Conservation (phyloP, 2,113 vertebrate species). For the Catharus minimus region DNA sequence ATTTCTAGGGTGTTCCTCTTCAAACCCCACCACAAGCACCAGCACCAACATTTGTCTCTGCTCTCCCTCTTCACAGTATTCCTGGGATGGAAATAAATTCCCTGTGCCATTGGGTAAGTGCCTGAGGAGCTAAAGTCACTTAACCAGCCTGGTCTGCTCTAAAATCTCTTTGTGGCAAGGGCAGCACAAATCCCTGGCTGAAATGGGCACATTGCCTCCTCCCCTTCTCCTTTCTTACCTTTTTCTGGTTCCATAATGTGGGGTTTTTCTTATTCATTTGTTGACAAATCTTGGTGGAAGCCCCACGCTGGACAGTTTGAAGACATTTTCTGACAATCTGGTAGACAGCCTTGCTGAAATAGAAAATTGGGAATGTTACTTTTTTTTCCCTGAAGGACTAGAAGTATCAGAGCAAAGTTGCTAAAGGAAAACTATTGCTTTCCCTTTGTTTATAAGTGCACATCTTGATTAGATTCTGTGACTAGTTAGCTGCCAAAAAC, state of each 20-base stretch:
- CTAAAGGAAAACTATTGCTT: not conserved
- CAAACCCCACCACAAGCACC: not conserved
- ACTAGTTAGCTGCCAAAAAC: conserved; percentile 6
- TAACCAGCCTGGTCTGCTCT: not conserved
- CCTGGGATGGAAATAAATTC: not conserved
- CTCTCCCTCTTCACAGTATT: not conserved
- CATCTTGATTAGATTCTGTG: not conserved
- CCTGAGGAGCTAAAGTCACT: not conserved
- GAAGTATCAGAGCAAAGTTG: not conserved
- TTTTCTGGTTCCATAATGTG: not conserved
- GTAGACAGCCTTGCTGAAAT: not conserved
- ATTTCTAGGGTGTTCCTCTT: not conserved
- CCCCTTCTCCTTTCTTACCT: not conserved
- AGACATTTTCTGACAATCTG: not conserved
- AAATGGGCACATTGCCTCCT: rapidly evolving
- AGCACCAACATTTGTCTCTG: not conserved
- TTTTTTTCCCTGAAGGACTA: not conserved
- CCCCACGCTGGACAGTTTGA: not conserved
- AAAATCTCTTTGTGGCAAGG: not conserved
- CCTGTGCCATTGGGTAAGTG: rapidly evolving
- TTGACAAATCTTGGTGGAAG: not conserved
- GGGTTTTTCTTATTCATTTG: not conserved
- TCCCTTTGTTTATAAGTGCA: not conserved
- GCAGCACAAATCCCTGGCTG: not conserved
- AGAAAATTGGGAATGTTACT: not conserved